phyloP scores from a whole-genome alignment of 2,888 invertebrate species.

The Trichopria drosophilae region DNA sequence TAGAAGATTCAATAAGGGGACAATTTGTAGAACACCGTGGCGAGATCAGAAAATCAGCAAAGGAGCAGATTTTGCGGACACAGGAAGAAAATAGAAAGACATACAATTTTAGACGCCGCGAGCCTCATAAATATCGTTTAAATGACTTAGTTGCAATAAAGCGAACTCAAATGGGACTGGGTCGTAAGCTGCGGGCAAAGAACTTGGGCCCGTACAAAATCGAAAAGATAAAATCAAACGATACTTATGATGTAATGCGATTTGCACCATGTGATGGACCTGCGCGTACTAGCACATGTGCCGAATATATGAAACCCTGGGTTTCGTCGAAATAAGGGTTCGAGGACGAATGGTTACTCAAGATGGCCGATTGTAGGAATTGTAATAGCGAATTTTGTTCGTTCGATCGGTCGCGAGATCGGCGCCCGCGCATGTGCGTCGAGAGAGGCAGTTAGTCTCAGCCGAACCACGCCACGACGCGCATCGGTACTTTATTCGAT shows the following conservation, averaged over 20 bases:
- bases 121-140: constrained; percentile 29
- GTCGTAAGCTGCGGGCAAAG: constrained; percentile 40
- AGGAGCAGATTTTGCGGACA: constrained; percentile 25
- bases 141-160: constrained; percentile 47
- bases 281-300: constrained; percentile 13
- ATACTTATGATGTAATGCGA: constrained; percentile 18
- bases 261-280: constrained; percentile 15
- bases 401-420: no score
- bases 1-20: no score
- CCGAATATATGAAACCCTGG: constrained; percentile 26
- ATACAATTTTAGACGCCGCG: constrained; percentile 23
- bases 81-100: constrained; percentile 32
- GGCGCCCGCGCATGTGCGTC: no score
- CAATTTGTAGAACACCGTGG: background rate
- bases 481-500: no score
- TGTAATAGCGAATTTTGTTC: no score
- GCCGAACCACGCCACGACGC: no score
- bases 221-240: constrained; percentile 11
- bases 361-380: constrained; percentile 32
- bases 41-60: constrained; percentile 25
- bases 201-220: constrained; percentile 43
- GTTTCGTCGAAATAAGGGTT: constrained; percentile 5
- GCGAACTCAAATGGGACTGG: constrained; percentile 48
- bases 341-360: constrained; percentile 25
- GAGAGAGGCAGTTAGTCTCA: no score